These are phyloP conservation scores for Epiperipatus broadwayi DNA, from an alignment of 2,888 invertebrate genomes.

Conservation along the genomic window DNA sequence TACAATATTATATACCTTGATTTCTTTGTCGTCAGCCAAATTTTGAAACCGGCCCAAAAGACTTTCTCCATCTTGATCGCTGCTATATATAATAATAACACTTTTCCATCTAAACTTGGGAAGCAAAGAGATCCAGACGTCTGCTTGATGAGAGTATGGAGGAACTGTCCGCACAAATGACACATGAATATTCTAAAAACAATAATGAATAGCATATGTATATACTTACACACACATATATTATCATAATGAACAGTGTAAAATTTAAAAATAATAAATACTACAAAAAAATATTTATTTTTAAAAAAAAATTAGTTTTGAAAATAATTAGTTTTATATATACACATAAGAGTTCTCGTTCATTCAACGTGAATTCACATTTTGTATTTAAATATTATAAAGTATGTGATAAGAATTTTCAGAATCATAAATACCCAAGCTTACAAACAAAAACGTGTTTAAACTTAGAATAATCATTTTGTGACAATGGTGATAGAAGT, in stretches of 20 bases:
- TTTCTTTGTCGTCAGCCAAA: conserved; percentile 72
- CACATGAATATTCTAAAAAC: conserved; percentile 70
- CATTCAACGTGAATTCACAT: too few relatives aligned
- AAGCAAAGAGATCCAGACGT: conserved; percentile 87
- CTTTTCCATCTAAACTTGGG: conserved; percentile 45
- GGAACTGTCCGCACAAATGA: conserved; percentile 91
- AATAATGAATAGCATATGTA: not conserved
- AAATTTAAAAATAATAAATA: conserved; percentile 8
- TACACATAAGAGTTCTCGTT: conserved; percentile 12
- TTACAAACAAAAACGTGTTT: too few relatives aligned
- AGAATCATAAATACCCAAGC: too few relatives aligned
- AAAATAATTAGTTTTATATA: conserved; percentile 9
- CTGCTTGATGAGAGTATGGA: conserved; percentile 94
- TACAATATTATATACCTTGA: too few relatives aligned
- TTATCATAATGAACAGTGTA: not conserved
- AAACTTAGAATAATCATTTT: too few relatives aligned
- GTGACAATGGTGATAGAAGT: too few relatives aligned
- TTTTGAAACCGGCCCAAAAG: conserved; percentile 79
- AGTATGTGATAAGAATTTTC: too few relatives aligned
- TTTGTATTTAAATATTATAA: too few relatives aligned
- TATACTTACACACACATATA: not conserved
- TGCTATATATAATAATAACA: conserved; percentile 80
- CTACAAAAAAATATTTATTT: conserved; percentile 16
- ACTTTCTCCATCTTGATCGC: conserved; percentile 84
- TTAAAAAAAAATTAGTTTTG: too few relatives aligned